Conservation (phyloP, 2,888 invertebrate genomes). For the Mythimna albipuncta region DNA sequence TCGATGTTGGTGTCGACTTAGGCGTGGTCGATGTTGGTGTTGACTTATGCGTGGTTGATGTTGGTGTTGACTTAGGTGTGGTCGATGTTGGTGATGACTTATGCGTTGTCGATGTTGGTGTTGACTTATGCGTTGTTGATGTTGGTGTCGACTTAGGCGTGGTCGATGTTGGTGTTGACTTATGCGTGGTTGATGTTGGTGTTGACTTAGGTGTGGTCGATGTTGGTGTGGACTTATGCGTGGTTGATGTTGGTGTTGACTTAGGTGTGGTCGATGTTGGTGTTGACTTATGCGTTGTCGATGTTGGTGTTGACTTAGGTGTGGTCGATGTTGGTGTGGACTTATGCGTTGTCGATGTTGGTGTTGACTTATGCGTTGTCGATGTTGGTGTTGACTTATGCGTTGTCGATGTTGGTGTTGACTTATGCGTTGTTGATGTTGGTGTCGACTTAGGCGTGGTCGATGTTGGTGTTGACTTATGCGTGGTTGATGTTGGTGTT, state of each 20-base stretch:
- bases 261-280: background rate
- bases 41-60: background rate
- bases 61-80: background rate
- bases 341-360: background rate
- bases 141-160: background rate
- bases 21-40: background rate
- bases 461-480: background rate
- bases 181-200: background rate
- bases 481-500: background rate
- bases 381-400: background rate
- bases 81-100: background rate
- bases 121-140: background rate
- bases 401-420: background rate
- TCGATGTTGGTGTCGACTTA: background rate
- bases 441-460: background rate
- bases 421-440: background rate
- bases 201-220: background rate
- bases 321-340: background rate
- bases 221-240: background rate
- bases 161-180: background rate
- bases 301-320: constrained; percentile 7
- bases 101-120: background rate
- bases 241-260: background rate
- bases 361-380: background rate
- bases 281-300: background rate